Conservation (phyloP, 2,797 vertebrate genomes). For the Centropyge bicolor region DNA sequence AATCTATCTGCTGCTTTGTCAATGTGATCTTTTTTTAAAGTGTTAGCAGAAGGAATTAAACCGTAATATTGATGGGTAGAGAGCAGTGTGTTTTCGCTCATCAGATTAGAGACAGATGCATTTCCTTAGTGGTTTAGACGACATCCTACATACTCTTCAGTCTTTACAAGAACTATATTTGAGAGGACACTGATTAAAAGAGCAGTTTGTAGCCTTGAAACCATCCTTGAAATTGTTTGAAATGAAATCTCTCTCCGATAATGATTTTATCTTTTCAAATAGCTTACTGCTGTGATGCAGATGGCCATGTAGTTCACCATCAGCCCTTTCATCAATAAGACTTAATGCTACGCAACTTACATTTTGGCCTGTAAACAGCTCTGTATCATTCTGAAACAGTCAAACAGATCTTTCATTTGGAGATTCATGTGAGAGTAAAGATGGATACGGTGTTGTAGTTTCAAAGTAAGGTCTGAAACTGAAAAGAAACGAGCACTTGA, state of each 20-base stretch:
- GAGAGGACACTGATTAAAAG: slow-evolving; percentile 12
- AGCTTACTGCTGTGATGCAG: slow-evolving; percentile 1
- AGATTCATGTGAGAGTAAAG: not conserved
- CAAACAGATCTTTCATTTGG: slow-evolving; percentile 10
- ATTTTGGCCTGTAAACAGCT: slow-evolving; percentile 10
- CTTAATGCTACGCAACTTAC: slow-evolving; percentile 9
- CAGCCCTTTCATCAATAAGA: slow-evolving; percentile 11
- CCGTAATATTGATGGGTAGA: not conserved
- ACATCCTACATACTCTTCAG: slow-evolving; percentile 7
- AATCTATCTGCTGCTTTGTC: not conserved
- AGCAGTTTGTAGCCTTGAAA: slow-evolving; percentile 33
- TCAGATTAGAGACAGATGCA: slow-evolving; percentile 15
- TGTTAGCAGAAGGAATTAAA: not conserved
- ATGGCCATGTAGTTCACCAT: not conserved
- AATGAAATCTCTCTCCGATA: slow-evolving; percentile 11
- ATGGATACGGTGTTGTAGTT: not conserved
- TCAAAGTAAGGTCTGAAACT: not conserved
- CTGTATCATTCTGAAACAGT: slow-evolving; percentile 12
- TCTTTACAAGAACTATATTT: not conserved
- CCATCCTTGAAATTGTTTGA: slow-evolving; percentile 21
- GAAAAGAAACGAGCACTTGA: not conserved
- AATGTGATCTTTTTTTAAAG: not conserved
- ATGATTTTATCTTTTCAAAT: slow-evolving; percentile 22
- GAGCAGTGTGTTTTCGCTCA: slow-evolving; percentile 17
- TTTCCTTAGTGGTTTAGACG: slow-evolving; percentile 5